Conservation (phyloP, 1,140 invertebrate species). For the Meloidogyne floridensis region DNA sequence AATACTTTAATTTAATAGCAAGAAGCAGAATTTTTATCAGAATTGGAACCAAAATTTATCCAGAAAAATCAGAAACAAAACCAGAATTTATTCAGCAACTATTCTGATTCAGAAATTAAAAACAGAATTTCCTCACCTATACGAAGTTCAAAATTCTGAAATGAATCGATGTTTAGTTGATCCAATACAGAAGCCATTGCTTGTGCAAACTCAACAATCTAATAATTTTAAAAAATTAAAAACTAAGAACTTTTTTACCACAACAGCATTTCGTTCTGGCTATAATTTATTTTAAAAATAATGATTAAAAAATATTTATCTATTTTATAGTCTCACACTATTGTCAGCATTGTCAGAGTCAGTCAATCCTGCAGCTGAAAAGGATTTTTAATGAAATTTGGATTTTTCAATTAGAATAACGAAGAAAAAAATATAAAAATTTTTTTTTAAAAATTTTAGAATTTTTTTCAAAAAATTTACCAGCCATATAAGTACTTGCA, state of each 20-base stretch:
- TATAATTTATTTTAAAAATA: slow-evolving; percentile 66
- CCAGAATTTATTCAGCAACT: not conserved
- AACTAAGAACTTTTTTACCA: slow-evolving; percentile 62
- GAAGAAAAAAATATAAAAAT: too few species aligned
- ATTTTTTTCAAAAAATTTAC: slow-evolving; percentile 74
- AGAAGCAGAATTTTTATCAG: not conserved
- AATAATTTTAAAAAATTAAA: not conserved
- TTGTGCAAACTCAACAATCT: slow-evolving; percentile 86
- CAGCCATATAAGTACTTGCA: slow-evolving; percentile 90
- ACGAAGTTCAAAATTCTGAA: slow-evolving; percentile 91
- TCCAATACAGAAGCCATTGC: slow-evolving; percentile 86
- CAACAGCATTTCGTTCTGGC: slow-evolving; percentile 82
- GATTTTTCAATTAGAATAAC: too few species aligned
- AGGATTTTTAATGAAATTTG: too few species aligned
- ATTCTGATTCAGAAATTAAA: slow-evolving; percentile 25
- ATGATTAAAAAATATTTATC: not conserved
- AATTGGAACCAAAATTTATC: not conserved
- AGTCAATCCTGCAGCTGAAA: slow-evolving; percentile 50
- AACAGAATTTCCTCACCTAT: slow-evolving; percentile 70
- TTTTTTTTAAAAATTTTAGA: too few species aligned
- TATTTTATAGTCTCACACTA: not conserved
- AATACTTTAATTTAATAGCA: not conserved
- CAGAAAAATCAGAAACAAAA: slow-evolving; percentile 2
- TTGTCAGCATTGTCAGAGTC: slow-evolving; percentile 47
- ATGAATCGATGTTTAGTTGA: slow-evolving; percentile 92